Evolutionary conservation across 2,113 vertebrate genomes (phyloP).

Genomic region (Neofelis nebulosa): DNA sequence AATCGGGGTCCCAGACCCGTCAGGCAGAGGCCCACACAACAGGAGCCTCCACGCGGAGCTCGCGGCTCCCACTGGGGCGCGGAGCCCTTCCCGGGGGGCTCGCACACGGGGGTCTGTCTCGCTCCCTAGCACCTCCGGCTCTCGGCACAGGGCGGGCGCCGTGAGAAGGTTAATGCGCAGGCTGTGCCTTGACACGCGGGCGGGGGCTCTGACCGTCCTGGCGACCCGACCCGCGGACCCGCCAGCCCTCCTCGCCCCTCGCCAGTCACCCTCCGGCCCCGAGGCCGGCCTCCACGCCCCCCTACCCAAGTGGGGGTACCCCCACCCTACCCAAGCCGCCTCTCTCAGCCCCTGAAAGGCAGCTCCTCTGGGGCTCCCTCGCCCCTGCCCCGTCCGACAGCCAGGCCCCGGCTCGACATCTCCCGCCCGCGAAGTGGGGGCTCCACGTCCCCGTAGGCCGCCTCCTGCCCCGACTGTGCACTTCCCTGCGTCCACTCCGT

Average conservation of each 20-base stretch:
- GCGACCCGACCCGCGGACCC: neutral
- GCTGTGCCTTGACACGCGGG: neutral
- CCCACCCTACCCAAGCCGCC: too few species aligned
- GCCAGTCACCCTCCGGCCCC: neutral
- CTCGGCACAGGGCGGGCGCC: neutral
- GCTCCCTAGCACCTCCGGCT: neutral
- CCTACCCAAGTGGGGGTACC: too few species aligned
- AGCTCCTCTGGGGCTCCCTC: neutral
- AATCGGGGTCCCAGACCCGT: neutral
- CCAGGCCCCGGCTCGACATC: neutral
- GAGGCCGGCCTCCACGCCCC: neutral
- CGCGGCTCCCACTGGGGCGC: neutral
- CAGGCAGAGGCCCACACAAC: neutral
- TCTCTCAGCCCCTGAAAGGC: too few species aligned
- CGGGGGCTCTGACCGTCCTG: neutral
- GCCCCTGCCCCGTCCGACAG: neutral
- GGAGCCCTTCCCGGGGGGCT: neutral
- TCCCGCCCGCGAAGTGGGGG: too few species aligned
- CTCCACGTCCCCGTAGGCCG: neutral
- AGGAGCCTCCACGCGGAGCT: neutral
- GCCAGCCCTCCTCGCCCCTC: neutral
- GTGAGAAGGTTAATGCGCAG: neutral
- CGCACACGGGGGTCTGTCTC: neutral
- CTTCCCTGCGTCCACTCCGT: rapidly evolving
- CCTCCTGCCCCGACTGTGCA: too few species aligned